Evolutionary conservation across 1,140 invertebrate genomes (phyloP).

Genomic region (Drosophila teissieri): DNA sequence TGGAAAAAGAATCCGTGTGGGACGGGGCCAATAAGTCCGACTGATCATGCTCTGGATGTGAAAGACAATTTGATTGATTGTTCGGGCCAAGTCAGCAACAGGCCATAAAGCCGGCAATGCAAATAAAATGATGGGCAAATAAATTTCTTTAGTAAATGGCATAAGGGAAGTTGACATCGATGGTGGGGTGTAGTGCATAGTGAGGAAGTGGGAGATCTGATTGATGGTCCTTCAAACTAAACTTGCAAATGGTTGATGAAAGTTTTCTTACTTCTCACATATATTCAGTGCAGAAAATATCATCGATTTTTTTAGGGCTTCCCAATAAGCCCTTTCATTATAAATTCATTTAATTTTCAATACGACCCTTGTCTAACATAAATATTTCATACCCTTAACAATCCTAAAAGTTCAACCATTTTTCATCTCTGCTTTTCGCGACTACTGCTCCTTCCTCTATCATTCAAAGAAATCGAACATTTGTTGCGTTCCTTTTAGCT

Average conservation of each 20-base stretch:
- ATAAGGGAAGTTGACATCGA: constrained; percentile 42
- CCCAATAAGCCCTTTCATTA: not conserved
- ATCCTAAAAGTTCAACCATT: constrained; percentile 2
- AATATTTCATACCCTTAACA: constrained; percentile 8
- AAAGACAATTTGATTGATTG: constrained; percentile 77
- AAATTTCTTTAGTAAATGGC: constrained; percentile 41
- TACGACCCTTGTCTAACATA: constrained; percentile 7
- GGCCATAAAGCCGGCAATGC: constrained; percentile 46
- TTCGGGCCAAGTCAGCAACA: constrained; percentile 41
- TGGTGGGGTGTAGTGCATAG: not conserved
- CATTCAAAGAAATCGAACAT: constrained; percentile 7
- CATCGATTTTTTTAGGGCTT: not conserved
- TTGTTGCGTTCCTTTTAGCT: constrained; percentile 15
- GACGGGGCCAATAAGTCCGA: constrained; percentile 31
- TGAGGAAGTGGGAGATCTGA: constrained; percentile 6
- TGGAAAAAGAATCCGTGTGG: constrained; percentile 1
- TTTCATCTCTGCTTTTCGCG: constrained; percentile 26
- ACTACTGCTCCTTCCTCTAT: constrained; percentile 2
- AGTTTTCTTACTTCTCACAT: not conserved
- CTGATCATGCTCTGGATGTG: constrained; percentile 38
- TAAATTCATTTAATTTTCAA: not conserved
- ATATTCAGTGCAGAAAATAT: not conserved
- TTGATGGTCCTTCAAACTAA: constrained; percentile 40
- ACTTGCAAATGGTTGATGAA: not conserved
- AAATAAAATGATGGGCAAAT: constrained; percentile 52